Evolutionary conservation across 2,888 invertebrate genomes (phyloP).

Genomic region (Osmoderma eremita): DNA sequence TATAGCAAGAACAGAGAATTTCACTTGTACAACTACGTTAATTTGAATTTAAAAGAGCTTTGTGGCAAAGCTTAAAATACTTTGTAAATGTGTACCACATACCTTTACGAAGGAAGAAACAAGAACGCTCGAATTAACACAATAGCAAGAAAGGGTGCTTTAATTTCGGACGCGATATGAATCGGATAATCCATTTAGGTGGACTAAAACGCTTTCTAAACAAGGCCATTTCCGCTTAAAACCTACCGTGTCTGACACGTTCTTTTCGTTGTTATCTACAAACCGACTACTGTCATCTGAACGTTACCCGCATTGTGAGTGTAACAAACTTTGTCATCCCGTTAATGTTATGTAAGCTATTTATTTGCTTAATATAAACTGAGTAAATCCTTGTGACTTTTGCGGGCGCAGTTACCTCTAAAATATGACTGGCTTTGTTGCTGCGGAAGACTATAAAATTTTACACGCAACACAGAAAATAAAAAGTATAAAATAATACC

Average conservation of each 20-base stretch:
- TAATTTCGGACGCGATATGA: slow-evolving; percentile 39
- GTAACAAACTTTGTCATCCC: slow-evolving; percentile 33
- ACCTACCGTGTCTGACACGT: slow-evolving; percentile 37
- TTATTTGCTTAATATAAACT: slow-evolving; percentile 38
- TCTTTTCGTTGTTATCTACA: slow-evolving; percentile 35
- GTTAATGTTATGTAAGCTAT: slow-evolving; percentile 37
- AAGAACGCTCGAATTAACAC: slow-evolving; percentile 26
- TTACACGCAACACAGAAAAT: slow-evolving; percentile 22
- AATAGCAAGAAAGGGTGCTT: slow-evolving; percentile 28
- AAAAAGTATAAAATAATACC: slow-evolving; percentile 30
- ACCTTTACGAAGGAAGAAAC: slow-evolving; percentile 18
- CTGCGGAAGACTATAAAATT: slow-evolving; percentile 34
- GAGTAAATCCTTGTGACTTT: slow-evolving; percentile 32
- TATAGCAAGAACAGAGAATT: too few species aligned
- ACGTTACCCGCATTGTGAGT: slow-evolving; percentile 33
- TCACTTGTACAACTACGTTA: background rate
- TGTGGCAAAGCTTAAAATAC: background rate
- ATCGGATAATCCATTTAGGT: slow-evolving; percentile 44
- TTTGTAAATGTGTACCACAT: background rate
- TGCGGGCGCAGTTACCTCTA: slow-evolving; percentile 26
- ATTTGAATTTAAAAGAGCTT: background rate
- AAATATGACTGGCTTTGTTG: slow-evolving; percentile 27
- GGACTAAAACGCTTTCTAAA: slow-evolving; percentile 40
- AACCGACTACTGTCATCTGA: slow-evolving; percentile 39
- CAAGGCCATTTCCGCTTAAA: slow-evolving; percentile 41